Evolutionary conservation across 2,113 vertebrate species (phyloP).

Genomic region (Bothrops jararaca): DNA sequence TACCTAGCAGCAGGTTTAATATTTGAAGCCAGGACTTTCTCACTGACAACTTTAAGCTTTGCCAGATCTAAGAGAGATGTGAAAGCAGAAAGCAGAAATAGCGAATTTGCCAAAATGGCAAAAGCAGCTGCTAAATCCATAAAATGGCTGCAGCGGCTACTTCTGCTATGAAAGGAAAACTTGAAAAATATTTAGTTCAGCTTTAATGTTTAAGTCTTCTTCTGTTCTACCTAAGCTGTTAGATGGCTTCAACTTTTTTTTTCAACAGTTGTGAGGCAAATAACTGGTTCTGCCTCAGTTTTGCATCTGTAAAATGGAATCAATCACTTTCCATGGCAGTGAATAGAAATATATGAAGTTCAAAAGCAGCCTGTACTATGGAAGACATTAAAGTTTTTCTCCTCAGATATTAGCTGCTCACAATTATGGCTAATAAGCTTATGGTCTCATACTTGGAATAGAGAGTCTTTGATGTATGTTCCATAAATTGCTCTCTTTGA

Average conservation of each 20-base stretch:
- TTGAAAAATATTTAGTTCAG: neutral
- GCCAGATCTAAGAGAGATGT: neutral
- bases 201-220: neutral
- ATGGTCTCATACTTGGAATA: slow-evolving; percentile 6
- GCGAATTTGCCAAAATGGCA: neutral
- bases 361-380: neutral
- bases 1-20: neutral
- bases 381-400: slow-evolving; percentile 12
- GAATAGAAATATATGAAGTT: neutral
- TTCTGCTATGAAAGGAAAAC: neutral
- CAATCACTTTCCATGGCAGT: neutral
- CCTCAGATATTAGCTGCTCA: slow-evolving; percentile 14
- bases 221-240: neutral
- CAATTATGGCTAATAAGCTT: slow-evolving; percentile 32
- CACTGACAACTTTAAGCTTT: neutral
- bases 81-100: no score
- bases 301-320: neutral
- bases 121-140: neutral
- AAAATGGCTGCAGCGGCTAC: no score
- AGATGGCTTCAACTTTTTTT: neutral
- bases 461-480: slow-evolving; percentile 28
- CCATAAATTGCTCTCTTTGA: slow-evolving; percentile 35
- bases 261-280: neutral
- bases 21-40: neutral
- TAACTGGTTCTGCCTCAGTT: neutral